Conservation (phyloP, 2,113 vertebrate genomes). For the Crocuta crocuta region DNA sequence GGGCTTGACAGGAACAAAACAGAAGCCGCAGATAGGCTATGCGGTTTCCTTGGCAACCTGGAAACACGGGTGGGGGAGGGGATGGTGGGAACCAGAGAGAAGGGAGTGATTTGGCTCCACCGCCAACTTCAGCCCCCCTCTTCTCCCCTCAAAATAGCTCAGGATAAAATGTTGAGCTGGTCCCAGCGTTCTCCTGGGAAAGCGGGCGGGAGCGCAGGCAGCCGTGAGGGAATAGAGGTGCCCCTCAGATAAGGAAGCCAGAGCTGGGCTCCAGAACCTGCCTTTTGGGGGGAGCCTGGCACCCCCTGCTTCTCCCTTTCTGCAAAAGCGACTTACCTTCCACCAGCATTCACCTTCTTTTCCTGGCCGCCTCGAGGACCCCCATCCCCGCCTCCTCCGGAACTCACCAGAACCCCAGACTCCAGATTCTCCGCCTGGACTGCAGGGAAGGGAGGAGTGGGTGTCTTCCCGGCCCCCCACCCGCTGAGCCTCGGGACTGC, state of each 20-base stretch:
- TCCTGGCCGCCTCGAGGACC: neutral
- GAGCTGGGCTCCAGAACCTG: fast-evolving
- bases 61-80: constrained; percentile 77
- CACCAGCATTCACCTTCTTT: neutral
- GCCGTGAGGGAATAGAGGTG: neutral
- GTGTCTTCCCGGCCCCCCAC: neutral
- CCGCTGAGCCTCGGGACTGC: neutral
- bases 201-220: neutral
- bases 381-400: neutral
- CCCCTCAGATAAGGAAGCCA: neutral
- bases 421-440: neutral
- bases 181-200: neutral
- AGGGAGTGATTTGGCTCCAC: neutral
- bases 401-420: neutral
- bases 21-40: constrained; percentile 56
- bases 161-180: constrained; percentile 6
- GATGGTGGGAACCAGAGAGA: constrained; percentile 50
- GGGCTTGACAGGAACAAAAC: constrained; percentile 71
- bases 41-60: constrained; percentile 83
- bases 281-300: neutral
- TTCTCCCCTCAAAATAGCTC: constrained; percentile 37
- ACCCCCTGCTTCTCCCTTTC: neutral
- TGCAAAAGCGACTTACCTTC: neutral
- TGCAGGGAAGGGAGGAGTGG: neutral
- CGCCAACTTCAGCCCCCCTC: neutral